A percentile compares a stretch with the other conserved stretches of the same genome.
Conservation (phyloP, 2,888 invertebrate genomes). For the Callyntrura sp. region DNA sequence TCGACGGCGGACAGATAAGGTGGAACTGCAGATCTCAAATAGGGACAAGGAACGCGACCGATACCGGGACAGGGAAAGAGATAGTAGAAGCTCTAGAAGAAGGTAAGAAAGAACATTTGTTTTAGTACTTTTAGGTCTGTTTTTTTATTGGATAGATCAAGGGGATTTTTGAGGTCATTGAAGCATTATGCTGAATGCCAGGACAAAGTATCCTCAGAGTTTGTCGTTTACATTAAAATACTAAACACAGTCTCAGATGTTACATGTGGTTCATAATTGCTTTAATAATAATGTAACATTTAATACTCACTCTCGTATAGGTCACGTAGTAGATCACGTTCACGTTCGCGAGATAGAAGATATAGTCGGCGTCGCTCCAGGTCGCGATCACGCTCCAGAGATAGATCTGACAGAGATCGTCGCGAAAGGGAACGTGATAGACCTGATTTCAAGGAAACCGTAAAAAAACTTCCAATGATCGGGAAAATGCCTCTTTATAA, state of each 20-base stretch:
- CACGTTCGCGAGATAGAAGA: slow-evolving; percentile 75
- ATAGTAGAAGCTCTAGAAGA: slow-evolving; percentile 61
- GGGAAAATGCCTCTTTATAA: slow-evolving; percentile 84
- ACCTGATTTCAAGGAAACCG: slow-evolving; percentile 79
- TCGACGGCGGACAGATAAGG: slow-evolving; percentile 76
- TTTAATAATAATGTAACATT: background rate
- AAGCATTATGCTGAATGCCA: no score
- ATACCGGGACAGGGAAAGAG: slow-evolving; percentile 73
- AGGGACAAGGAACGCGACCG: slow-evolving; percentile 65
- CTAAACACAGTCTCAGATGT: no score
- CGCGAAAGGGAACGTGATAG: slow-evolving; percentile 73
- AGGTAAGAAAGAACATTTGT: slow-evolving; percentile 50
- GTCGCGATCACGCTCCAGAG: slow-evolving; percentile 80
- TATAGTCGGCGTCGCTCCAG: slow-evolving; percentile 79
- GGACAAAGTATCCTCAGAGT: no score
- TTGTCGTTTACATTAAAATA: no score
- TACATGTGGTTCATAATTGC: background rate
- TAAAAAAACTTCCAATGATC: slow-evolving; percentile 83
- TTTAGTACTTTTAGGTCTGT: background rate
- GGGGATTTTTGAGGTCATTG: no score
- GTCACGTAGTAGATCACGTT: slow-evolving; percentile 73
- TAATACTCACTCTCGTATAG: slow-evolving; percentile 10
- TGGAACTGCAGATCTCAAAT: slow-evolving; percentile 80
- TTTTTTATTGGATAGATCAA: no score
- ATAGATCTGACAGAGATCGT: slow-evolving; percentile 78